Base-by-base conservation (phyloP, 2,113 vertebrate genomes). In the Prochilodus magdalenae region DNA sequence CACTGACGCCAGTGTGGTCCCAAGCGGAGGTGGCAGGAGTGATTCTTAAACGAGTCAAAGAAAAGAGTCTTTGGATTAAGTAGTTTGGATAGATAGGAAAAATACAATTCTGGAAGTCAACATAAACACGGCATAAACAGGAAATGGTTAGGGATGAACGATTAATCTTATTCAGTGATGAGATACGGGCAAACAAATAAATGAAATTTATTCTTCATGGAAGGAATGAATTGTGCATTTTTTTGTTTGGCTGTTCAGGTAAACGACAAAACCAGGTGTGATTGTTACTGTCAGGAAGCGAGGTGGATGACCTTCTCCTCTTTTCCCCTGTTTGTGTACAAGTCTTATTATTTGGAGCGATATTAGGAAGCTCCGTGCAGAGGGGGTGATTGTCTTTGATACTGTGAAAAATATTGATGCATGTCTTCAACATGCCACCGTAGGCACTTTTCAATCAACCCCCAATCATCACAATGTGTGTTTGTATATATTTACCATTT, bases 1-100 rank as follows among this genome's bases (percentile, higher is more conserved):
- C 20, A 89, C 87, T 62, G 89, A 91, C 40, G 85, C 84, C 5
- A 74, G 81, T 26, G 24, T 4, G n/a, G n/a, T n/a, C n/a, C n/a
- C n/a, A n/a, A n/a, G n/a, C n/a, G n/a, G n/a, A 75, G 44, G 44
- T 55, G 33, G 6, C 20, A 22, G 26, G n/a, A 55, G 40, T 36
- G 71, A 57, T 2, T 75, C 72, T 20, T 66, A 30, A 73, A 62
- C 30, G 63, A 65, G 27, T n/a, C 13, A 8, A 22, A 55, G 53
- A 3, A 18, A 1, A 13, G 6, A 11, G n/a, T 10, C 27, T 36
- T 6, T 33, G 13, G n/a, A 29, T n/a, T n/a, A 59, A 29, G 14
- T 71, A 59, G 65, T 29, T 33, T 66, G 18, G 12, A 33, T 69
- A 69, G 20, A 67, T 30, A 22, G 65, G 65, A 33, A 22, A 24